These are phyloP conservation scores for Acipenser transmontanus DNA, from an alignment of 2,797 vertebrate genomes.

Conservation along the genomic window DNA sequence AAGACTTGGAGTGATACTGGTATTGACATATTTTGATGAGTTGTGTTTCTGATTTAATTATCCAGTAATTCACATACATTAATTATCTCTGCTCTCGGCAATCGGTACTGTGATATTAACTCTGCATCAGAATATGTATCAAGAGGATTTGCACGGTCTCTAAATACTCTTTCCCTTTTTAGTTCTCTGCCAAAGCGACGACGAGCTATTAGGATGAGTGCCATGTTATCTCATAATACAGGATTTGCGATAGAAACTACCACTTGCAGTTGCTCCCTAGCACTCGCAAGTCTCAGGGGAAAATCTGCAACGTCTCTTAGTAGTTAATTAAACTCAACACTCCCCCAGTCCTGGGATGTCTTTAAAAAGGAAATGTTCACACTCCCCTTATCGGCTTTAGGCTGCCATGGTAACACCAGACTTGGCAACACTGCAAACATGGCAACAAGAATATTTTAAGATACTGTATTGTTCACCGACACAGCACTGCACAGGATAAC, in stretches of 20 bases:
- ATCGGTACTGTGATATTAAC: neutral
- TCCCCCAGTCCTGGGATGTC: too few relatives aligned
- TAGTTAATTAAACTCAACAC: too few relatives aligned
- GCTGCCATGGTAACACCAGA: too few relatives aligned
- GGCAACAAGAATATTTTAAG: too few relatives aligned
- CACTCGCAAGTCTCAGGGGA: neutral
- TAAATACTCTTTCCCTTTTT: neutral
- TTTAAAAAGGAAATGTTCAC: too few relatives aligned
- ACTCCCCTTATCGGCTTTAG: too few relatives aligned
- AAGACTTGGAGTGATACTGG: neutral
- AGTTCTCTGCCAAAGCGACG: neutral
- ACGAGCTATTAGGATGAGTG: conserved; percentile 1
- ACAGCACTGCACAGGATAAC: too few relatives aligned
- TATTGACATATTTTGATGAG: neutral
- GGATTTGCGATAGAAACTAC: neutral
- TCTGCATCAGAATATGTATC: neutral
- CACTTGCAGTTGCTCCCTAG: neutral
- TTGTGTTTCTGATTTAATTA: neutral
- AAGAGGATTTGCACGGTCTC: neutral
- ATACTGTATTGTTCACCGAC: too few relatives aligned
- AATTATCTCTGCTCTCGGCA: conserved; percentile 3
- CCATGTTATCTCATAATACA: neutral
- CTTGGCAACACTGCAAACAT: too few relatives aligned
- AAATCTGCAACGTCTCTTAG: neutral
- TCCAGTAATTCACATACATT: conserved; percentile 1